These are phyloP conservation scores for Lanius collurio DNA, from an alignment of 2,113 vertebrate species.

Conservation along the genomic window DNA sequence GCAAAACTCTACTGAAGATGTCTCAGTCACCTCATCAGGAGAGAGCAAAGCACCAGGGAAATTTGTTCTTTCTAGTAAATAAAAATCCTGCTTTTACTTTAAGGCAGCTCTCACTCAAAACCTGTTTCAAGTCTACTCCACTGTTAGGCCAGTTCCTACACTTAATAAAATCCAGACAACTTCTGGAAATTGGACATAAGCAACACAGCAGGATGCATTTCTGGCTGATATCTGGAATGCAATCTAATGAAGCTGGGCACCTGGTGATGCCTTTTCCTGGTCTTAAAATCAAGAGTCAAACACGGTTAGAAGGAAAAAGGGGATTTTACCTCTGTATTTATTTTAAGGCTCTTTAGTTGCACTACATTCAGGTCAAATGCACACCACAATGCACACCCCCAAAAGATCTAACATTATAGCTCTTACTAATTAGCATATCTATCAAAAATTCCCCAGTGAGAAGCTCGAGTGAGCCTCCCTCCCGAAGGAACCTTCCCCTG, in stretches of 20 bases:
- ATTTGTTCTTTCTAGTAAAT: neutral
- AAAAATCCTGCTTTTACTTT: neutral
- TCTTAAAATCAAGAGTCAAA: no score
- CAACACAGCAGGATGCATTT: neutral
- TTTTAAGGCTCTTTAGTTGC: no score
- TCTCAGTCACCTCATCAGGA: neutral
- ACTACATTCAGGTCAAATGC: no score
- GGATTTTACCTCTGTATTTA: no score
- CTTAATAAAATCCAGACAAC: neutral
- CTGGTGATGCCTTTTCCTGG: no score
- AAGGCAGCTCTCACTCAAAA: neutral
- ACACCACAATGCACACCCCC: no score
- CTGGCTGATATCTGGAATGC: neutral
- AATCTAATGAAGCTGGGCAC: neutral
- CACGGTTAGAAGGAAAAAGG: no score
- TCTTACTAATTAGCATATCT: no score
- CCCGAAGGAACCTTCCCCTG: no score
- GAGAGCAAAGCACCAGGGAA: neutral
- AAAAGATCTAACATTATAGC: no score
- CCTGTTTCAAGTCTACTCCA: neutral
- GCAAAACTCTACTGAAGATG: neutral
- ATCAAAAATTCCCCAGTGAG: no score
- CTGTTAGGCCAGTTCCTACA: neutral
- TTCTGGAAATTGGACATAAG: neutral
- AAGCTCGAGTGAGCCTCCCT: no score